A percentile compares a stretch with the other conserved stretches of the same genome.
Evolutionary conservation across 2,113 vertebrate genomes (phyloP).

Genomic region (Dasyurus viverrinus): DNA sequence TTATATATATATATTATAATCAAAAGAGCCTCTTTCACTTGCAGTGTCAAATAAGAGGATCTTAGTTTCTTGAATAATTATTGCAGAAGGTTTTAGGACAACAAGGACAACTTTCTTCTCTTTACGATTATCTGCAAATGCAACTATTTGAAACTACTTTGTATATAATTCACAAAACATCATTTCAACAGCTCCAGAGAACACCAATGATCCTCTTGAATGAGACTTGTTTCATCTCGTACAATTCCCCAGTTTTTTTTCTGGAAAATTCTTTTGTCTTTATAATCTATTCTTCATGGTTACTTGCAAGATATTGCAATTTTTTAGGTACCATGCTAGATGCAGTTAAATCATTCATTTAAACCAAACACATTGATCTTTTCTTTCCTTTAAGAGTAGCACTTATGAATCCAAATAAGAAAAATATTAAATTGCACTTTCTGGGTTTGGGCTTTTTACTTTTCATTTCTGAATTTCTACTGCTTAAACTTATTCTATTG

Average conservation of each 20-base stretch:
- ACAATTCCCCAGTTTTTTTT: neutral
- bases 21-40: neutral
- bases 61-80: neutral
- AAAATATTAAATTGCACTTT: neutral
- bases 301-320: neutral
- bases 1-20: neutral
- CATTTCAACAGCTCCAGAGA: neutral
- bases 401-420: neutral
- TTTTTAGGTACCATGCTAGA: neutral
- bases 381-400: neutral
- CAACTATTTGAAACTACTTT: neutral
- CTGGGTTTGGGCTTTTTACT: neutral
- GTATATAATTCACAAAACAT: neutral
- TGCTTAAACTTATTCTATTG: neutral
- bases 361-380: neutral
- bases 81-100: neutral
- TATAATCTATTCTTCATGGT: neutral
- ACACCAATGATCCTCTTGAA: neutral
- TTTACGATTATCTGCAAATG: neutral
- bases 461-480: neutral
- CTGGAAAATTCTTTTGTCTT: neutral
- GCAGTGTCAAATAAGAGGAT: neutral
- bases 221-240: neutral
- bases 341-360: neutral
- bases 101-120: neutral